Conservation (phyloP, 2,888 invertebrate genomes). For the Shargacucullia verbasci region DNA sequence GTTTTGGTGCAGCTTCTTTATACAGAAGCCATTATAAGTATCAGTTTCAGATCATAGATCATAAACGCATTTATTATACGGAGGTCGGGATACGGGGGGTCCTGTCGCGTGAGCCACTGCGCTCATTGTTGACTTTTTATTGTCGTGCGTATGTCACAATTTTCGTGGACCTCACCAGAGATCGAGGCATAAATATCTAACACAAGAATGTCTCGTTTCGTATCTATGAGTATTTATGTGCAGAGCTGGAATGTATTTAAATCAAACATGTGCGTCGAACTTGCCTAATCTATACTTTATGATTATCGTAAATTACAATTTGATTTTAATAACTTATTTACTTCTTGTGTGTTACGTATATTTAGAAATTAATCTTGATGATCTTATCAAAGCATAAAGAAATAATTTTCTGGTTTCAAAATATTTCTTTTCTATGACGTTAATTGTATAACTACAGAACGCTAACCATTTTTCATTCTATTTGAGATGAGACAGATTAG, state of each 20-base stretch:
- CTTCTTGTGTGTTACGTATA: slow-evolving; percentile 68
- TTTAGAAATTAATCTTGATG: slow-evolving; percentile 77
- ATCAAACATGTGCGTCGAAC: slow-evolving; percentile 74
- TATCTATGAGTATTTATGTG: slow-evolving; percentile 76
- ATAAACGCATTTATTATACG: slow-evolving; percentile 84
- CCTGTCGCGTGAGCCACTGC: slow-evolving; percentile 75
- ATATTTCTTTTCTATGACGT: slow-evolving; percentile 54
- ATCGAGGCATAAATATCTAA: slow-evolving; percentile 78
- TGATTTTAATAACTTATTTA: slow-evolving; percentile 87
- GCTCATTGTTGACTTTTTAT: slow-evolving; percentile 84
- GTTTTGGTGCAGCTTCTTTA: slow-evolving; percentile 84
- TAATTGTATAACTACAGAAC: slow-evolving; percentile 38
- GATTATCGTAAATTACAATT: slow-evolving; percentile 85
- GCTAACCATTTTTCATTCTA: slow-evolving; percentile 24
- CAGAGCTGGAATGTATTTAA: slow-evolving; percentile 77
- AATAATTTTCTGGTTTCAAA: slow-evolving; percentile 66
- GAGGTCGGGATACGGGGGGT: slow-evolving; percentile 82
- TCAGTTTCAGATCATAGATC: slow-evolving; percentile 89
- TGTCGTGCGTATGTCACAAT: slow-evolving; percentile 81
- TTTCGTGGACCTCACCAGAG: slow-evolving; percentile 77
- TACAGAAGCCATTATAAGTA: slow-evolving; percentile 89
- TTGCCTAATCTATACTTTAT: slow-evolving; percentile 85
- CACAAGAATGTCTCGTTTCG: slow-evolving; percentile 74
- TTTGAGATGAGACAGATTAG: slow-evolving; percentile 34
- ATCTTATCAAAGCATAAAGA: slow-evolving; percentile 68